Base-by-base conservation (phyloP, 2,797 vertebrate species). In the Chrysocyon brachyurus region DNA sequence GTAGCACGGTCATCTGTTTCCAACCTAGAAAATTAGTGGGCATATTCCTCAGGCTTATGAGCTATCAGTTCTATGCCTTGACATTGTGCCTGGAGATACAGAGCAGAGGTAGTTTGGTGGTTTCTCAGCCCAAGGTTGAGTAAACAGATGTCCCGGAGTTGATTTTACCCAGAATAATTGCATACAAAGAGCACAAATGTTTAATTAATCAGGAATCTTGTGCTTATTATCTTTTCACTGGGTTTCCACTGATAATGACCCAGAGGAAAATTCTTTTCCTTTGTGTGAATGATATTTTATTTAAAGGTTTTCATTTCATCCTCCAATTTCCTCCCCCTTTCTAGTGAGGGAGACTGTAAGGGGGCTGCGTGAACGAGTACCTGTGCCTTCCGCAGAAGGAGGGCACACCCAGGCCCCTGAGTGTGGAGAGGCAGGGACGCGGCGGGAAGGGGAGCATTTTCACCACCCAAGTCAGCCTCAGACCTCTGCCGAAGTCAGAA, bases 131-230 rank as follows among this genome's bases (percentile, higher is more conserved):
- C 96, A 95, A 64, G 19, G 54, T 97, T 97, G 98, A 98, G 98
- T 98, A 98, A 98, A 98, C 97, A 97, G 83, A 97, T 98, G 97
- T 98, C 97, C 96, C 3, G 3, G 90, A 97, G 96, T 98, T 98
- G 97, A 97, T 97, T 97, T 98, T 96, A 89, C 95, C 97, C 98
- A 97, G 93, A 96, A 91, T 98, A 98, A 98, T 98, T 98, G 98
- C 70, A 94, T 98, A 98, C 98, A 98, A 97, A 98, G 98, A 97
- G 97, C 97, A 97, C 97, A 98, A 98, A 99, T 98, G 98, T 99
- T 98, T 99, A 98, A 98, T 99, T 98, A 99, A 98, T 99, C 97
- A 98, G 98, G 98, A 97, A 98, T 98, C 84, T n/a, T 98, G 98
- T 98, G 97, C 98, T 98, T 99, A 98, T 98, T 98, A 98, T 98